A percentile compares a stretch with the other conserved stretches of the same genome.
Evolutionary conservation across 2,797 vertebrate species (phyloP).

Genomic region (Graptemys geographica): DNA sequence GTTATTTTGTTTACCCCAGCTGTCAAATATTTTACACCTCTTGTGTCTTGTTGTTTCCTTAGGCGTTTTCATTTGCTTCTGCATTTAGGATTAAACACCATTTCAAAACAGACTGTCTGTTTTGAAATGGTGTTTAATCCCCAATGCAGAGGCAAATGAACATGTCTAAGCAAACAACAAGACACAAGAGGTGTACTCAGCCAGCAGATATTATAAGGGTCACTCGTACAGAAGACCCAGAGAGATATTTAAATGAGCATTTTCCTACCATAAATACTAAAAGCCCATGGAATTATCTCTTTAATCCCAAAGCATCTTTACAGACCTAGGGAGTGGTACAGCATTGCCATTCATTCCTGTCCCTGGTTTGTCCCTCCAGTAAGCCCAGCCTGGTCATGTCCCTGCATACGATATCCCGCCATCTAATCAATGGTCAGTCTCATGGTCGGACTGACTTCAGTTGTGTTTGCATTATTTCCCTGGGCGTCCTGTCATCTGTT

Average conservation of each 20-base stretch:
- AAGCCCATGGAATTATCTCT: background rate
- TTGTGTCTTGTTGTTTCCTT: background rate
- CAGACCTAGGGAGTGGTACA: background rate
- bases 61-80: background rate
- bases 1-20: constrained; percentile 3
- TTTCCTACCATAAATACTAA: background rate
- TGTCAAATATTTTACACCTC: background rate
- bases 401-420: background rate
- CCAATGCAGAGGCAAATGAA: background rate
- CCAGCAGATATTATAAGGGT: background rate
- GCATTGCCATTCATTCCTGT: background rate
- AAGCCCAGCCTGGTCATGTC: background rate
- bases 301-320: background rate
- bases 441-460: background rate
- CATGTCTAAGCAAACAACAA: background rate
- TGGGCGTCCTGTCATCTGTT: background rate
- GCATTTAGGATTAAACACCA: background rate
- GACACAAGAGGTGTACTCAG: background rate
- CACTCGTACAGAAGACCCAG: background rate
- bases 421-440: background rate
- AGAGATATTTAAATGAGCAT: background rate
- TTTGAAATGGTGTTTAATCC: background rate
- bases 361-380: background rate
- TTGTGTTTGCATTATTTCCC: background rate
- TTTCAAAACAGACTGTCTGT: constrained; percentile 14